phyloP scores from a whole-genome alignment of 1,140 invertebrate genomes.

The Oryzaephilus surinamensis region DNA sequence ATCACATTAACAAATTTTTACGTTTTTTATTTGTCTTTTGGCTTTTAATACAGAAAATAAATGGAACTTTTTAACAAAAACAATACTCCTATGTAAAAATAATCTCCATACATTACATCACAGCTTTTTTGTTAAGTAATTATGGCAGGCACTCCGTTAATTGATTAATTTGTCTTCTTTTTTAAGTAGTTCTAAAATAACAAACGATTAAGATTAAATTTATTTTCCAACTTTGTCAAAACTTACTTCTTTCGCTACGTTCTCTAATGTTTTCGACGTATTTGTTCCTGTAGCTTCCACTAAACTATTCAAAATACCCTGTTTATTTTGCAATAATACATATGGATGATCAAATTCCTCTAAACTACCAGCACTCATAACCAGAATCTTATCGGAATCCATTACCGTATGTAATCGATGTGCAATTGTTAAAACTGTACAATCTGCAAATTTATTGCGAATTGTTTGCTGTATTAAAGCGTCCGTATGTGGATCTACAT shows the following conservation, averaged over 20 bases:
- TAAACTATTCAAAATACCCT: conserved; percentile 48
- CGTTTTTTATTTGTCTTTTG: too few species aligned
- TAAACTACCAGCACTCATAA: conserved; percentile 53
- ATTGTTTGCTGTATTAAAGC: conserved; percentile 52
- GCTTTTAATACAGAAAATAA: too few species aligned
- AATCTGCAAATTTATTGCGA: conserved; percentile 44
- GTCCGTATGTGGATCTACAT: conserved; percentile 53
- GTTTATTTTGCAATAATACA: conserved; percentile 46
- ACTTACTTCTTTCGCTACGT: conserved; percentile 35
- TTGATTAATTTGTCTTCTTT: too few species aligned
- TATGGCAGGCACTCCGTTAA: too few species aligned
- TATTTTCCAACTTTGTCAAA: too few species aligned
- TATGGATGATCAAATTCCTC: conserved; percentile 52
- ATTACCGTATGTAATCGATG: conserved; percentile 57
- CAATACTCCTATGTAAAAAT: too few species aligned
- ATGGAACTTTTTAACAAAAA: too few species aligned
- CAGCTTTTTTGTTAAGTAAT: too few species aligned
- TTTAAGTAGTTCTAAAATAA: too few species aligned
- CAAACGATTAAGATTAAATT: too few species aligned
- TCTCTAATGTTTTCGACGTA: conserved; percentile 37
- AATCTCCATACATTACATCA: too few species aligned
- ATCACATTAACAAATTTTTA: too few species aligned
- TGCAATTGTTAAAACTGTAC: conserved; percentile 63
- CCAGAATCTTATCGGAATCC: conserved; percentile 63
- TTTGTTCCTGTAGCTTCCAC: conserved; percentile 42